Evolutionary conservation across 2,797 vertebrate genomes (phyloP), one percentile per base, ranked within the genome.

Genomic region (Heliangelus exortis): DNA sequence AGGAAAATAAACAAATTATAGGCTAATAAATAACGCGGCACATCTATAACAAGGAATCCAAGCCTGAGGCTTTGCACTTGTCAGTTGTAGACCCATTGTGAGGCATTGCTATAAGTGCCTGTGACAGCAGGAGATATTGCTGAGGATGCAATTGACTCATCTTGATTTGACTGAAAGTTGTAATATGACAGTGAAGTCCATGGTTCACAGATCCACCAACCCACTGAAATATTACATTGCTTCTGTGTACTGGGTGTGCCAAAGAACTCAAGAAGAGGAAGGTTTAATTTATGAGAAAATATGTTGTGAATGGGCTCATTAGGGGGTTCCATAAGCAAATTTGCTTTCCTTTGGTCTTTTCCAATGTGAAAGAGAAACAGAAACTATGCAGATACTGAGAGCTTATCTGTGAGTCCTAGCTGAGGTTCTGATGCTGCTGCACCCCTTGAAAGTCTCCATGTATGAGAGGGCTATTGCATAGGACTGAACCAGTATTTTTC

Each of bases 1-100:
- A 92, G 83, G 89, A 96, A 91, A 96, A 90, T 94, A 97, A 98
- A 95, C 93, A 96, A 95, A 97, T 97, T 93, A 58, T 15, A 83
- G 41, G 63, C 87, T 94, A 89, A 86, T 91, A 94, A 94, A 92
- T 72, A 93, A 77, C 96, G 77, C 83, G 75, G 48, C 4, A 6
- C 81, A 71, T 75, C 78, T 92, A 3, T 89, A 80, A 83, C 17
- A 55, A 87, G 84, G 81, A 59, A 25, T 73, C 67, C 81, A 76
- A 58, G 57, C 74, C 75, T 72, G 29, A 51, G 51, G 54, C 34
- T 91, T 88, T 47, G 2, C 15, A 2, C 15, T 75, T 50, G 9
- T 1, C 15, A n/a, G 20, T 31, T 61, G 29, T 31, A 73, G 39
- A 54, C 17, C 45, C 0, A 0, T 41, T 73, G 39, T 59, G 84